Conservation (phyloP, 1,140 invertebrate species). For the Solenopsis fugax region DNA sequence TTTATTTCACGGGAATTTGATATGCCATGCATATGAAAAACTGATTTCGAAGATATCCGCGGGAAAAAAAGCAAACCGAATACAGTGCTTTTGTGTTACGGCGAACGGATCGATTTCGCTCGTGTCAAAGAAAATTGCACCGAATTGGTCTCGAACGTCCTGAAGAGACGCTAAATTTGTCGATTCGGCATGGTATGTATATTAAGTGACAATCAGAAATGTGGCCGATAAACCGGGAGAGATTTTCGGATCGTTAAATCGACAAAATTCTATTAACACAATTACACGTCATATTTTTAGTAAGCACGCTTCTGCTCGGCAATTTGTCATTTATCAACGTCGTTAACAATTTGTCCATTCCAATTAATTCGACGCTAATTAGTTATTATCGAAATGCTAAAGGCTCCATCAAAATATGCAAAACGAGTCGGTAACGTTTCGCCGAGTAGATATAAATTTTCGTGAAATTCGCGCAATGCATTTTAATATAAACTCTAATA, state of each 20-base stretch:
- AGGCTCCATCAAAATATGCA: not conserved
- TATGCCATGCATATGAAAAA: slow-evolving; percentile 38
- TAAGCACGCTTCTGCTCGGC: not conserved
- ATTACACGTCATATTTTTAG: slow-evolving; percentile 40
- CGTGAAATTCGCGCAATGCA: not conserved
- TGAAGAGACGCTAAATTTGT: slow-evolving; percentile 13
- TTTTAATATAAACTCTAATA: not conserved
- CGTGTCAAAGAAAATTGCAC: slow-evolving; percentile 38
- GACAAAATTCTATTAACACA: slow-evolving; percentile 14
- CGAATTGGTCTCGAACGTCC: slow-evolving; percentile 19
- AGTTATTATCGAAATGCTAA: slow-evolving; percentile 14
- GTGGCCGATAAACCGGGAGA: slow-evolving; percentile 18
- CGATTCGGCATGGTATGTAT: slow-evolving; percentile 2
- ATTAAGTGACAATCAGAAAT: slow-evolving; percentile 22
- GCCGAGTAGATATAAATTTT: not conserved
- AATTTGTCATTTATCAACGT: too few species aligned
- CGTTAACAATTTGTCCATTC: slow-evolving; percentile 25
- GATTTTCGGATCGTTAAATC: slow-evolving; percentile 37
- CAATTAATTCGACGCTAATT: slow-evolving; percentile 47
- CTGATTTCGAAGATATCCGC: not conserved
- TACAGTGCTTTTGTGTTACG: not conserved
- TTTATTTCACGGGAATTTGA: slow-evolving; percentile 47
- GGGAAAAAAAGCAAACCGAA: not conserved
- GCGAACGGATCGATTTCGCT: slow-evolving; percentile 31
- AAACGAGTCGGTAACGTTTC: not conserved